A percentile compares a stretch with the other conserved stretches of the same genome.
These are phyloP conservation scores for Tetranychus urticae DNA, from an alignment of 1,140 invertebrate species.

Conservation along the genomic window DNA sequence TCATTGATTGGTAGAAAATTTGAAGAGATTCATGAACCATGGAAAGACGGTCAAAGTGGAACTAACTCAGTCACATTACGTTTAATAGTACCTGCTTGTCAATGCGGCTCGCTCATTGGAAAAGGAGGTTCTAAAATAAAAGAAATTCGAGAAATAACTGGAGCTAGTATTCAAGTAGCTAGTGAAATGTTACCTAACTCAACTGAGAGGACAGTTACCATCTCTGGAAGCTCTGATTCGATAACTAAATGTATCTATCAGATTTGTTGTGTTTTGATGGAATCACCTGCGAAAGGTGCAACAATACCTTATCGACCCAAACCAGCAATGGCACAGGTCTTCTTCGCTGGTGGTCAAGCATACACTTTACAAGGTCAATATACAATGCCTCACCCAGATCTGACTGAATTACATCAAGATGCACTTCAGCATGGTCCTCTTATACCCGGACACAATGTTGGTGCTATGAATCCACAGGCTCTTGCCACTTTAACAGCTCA, in stretches of 20 bases:
- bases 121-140: slow-evolving; percentile 98
- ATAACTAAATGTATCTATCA: slow-evolving; percentile 97
- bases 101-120: slow-evolving; percentile 97
- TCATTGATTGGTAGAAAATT: slow-evolving; percentile 98
- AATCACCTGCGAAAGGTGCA: slow-evolving; percentile 96
- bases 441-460: slow-evolving; percentile 15
- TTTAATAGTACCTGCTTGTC: slow-evolving; percentile 92
- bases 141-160: slow-evolving; percentile 59
- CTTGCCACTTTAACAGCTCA: slow-evolving; percentile 2
- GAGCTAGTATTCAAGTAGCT: slow-evolving; percentile 56
- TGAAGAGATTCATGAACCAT: slow-evolving; percentile 40
- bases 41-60: slow-evolving; percentile 7
- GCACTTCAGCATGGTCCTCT: slow-evolving; percentile 18
- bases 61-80: slow-evolving; percentile 43
- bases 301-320: slow-evolving; percentile 97
- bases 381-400: slow-evolving; percentile 65
- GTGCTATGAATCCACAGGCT: slow-evolving; percentile 15
- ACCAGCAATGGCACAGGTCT: slow-evolving; percentile 50
- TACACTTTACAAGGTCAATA: slow-evolving; percentile 91
- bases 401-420: slow-evolving; percentile 18
- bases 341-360: slow-evolving; percentile 80
- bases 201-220: slow-evolving; percentile 93
- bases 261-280: slow-evolving; percentile 96
- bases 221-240: slow-evolving; percentile 87
- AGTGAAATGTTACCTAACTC: slow-evolving; percentile 98